These are phyloP conservation scores for Pipistrellus pipistrellus DNA, from an alignment of 2,797 vertebrate species.

Conservation along the genomic window DNA sequence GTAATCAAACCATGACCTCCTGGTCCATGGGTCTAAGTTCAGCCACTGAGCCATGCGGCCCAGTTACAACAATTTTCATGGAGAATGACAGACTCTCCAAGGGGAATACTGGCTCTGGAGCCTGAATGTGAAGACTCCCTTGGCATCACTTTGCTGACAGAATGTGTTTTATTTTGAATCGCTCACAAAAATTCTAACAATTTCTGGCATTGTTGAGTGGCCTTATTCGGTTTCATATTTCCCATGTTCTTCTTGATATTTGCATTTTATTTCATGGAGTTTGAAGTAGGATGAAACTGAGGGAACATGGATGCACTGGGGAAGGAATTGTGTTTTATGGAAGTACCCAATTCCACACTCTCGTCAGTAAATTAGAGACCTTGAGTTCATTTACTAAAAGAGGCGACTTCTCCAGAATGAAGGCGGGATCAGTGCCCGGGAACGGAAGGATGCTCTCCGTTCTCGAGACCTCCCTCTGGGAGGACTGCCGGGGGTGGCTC, in stretches of 20 bases:
- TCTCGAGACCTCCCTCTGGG: not conserved
- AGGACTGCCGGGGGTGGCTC: not conserved
- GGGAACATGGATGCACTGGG: not conserved
- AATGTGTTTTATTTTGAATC: conserved; percentile 44
- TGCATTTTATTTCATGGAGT: not conserved
- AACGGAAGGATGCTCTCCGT: not conserved
- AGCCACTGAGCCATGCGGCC: too few species aligned
- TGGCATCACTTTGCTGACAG: not conserved
- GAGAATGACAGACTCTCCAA: not conserved
- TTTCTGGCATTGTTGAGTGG: not conserved
- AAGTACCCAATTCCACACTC: not conserved
- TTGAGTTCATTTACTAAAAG: not conserved
- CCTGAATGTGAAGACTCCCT: not conserved
- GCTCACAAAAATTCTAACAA: not conserved
- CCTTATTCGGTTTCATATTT: not conserved
- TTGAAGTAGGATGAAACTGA: not conserved
- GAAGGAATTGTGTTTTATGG: not conserved
- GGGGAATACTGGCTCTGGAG: not conserved
- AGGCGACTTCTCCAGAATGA: not conserved
- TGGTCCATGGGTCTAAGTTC: too few species aligned
- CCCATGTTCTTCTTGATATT: not conserved
- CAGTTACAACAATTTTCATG: not conserved
- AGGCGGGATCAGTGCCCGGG: not conserved
- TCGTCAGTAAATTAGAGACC: not conserved
- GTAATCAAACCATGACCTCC: too few species aligned